Percentiles rank a stretch among this genome's conserved stretches.
Evolutionary conservation across 2,797 vertebrate species (phyloP).

Genomic region (Morus bassanus): DNA sequence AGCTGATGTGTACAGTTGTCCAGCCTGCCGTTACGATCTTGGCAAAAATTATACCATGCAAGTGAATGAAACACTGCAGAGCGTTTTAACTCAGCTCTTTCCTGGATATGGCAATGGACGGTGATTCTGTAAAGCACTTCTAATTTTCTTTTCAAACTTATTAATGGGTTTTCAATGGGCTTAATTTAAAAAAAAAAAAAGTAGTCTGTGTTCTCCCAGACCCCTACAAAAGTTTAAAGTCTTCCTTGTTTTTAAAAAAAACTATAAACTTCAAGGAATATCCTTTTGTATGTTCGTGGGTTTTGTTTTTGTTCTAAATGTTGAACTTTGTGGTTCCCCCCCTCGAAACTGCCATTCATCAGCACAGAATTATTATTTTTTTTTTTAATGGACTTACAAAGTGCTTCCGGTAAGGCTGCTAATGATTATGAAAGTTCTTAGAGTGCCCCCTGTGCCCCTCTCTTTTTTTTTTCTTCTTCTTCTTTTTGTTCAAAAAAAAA

Average conservation of each 20-base stretch:
- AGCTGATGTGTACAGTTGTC: constrained; percentile 94
- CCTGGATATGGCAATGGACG: constrained; percentile 94
- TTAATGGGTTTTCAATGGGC: constrained; percentile 16
- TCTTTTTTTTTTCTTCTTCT: background rate
- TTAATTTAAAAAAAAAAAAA: constrained; percentile 68
- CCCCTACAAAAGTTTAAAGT: constrained; percentile 22
- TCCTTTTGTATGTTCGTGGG: constrained; percentile 1
- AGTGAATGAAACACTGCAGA: constrained; percentile 89
- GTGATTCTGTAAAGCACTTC: constrained; percentile 80
- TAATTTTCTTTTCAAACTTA: background rate
- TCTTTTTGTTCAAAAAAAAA: background rate
- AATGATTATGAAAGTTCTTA: background rate
- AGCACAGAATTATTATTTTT: background rate
- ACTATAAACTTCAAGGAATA: constrained; percentile 33
- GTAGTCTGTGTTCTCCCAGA: constrained; percentile 29
- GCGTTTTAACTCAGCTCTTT: constrained; percentile 90
- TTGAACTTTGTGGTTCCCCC: background rate
- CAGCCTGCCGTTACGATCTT: constrained; percentile 90
- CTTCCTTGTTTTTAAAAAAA: constrained; percentile 40
- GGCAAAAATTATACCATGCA: constrained; percentile 87
- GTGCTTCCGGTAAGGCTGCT: constrained; percentile 25
- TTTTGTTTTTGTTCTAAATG: constrained; percentile 8
- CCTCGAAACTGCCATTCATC: background rate
- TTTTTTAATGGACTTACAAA: background rate
- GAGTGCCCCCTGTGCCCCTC: background rate